Base-by-base conservation (phyloP, 1,140 invertebrate genomes). In the Camponotus vicinus region DNA sequence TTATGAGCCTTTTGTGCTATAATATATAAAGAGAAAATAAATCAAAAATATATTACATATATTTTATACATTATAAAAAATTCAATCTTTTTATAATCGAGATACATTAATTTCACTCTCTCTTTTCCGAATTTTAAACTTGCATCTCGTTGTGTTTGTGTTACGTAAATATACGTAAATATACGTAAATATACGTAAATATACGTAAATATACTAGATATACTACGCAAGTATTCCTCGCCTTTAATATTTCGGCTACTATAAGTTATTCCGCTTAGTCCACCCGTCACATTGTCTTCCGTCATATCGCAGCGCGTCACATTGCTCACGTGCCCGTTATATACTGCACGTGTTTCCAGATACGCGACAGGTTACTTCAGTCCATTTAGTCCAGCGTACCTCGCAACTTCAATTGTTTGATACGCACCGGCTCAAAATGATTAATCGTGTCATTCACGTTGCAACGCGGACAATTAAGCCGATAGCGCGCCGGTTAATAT, bases 361-460 rank as follows among this genome's bases (percentile, higher is more conserved):
- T 83, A 83, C 79, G 73, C 69, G 79, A 83, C 79, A 75, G 79
- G 79, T 83, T 83, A 83, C 79, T 75, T 83, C 79, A 71, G 79
- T 49, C 79, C 79, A 75, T 83, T 75, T 83, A 83, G 69, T 63
- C 37, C 55, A 34, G 57, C 69, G 57, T 45, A 61, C 40, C 79
- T 83, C 79, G 69, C 79, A 61, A 83, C 79, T 83, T 83, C 79
- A 83, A 83, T 83, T 83, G 79, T 83, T 83, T 83, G 69, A 83
- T 83, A 83, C 79, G 79, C 67, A 61, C 64, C 66, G 37, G 78
- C 79, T 83, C 69, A 73, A 83, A 83, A 83, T 83, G 79, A 83
- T 83, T 83, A 83, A 83, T 83, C 67, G 69, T 61, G 69, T 83
- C 69, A 73, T 83, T 83, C 69, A 69, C 79, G 79, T 83, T 73